Evolutionary conservation across 2,888 invertebrate species (phyloP), one percentile per base, ranked within the genome.

Genomic region (Andrena haemorrhoa): DNA sequence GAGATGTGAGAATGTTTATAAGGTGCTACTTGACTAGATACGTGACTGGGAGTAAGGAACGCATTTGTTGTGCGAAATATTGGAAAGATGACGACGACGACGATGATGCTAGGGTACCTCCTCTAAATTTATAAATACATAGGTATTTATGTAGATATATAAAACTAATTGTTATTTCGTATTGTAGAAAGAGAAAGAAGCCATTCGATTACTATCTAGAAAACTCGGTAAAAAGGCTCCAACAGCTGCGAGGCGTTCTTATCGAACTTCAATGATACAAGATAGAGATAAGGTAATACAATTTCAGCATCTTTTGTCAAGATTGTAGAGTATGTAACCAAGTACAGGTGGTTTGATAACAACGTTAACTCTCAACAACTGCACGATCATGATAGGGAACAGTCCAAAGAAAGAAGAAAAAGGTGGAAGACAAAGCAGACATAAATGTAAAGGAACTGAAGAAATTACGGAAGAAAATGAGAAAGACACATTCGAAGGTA

Each of bases 1-100:
- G 88, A 26, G 71, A 90, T 64, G 66, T 79, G 3, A 86, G 85
- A 61, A 82, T 81, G 53, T 91, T 82, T 33, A 68, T 86, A 47
- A 80, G 35, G 60, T 92, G 92, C 61, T 89, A 89, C 53, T 69
- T 77, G 29, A 84, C 83, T 5, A 86, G 90, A 51, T 72, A 64
- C 4, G 33, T 85, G 16, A 53, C 85, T 31, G 78, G 66, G 23
- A 70, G 74, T 3, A 79, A 35, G 58, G 72, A 73, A 29, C 74
- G 72, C 5, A 68, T 80, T 66, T 92, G 92, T 47, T 92, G 91
- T 51, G 75, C 53, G 56, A 80, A 73, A 68, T 74, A 58, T 61
- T 47, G 66, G 4, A 0, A 68, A 0, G 47, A 71, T 0, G 33
- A 76, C 12, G 33, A 73, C 2, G 35, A 26, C 3, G 31, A 73